Evolutionary conservation across 2,113 vertebrate species (phyloP).

Genomic region (Synchiropus splendidus): DNA sequence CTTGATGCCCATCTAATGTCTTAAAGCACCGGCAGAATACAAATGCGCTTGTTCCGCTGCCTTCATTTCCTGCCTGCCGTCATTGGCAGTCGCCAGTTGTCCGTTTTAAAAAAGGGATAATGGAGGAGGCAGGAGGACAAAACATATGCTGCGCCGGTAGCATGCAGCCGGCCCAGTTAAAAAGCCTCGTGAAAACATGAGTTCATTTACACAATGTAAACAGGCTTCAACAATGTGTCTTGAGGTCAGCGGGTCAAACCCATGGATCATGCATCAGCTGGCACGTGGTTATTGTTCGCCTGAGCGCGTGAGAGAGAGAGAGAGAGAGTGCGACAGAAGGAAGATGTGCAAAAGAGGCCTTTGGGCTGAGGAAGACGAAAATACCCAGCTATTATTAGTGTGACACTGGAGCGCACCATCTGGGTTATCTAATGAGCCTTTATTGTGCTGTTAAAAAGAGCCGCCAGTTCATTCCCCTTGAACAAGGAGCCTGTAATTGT

Average conservation of each 20-base stretch:
- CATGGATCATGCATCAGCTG: slow-evolving; percentile 63
- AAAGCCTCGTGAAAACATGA: slow-evolving; percentile 52
- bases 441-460: slow-evolving; percentile 40
- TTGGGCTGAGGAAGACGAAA: slow-evolving; percentile 50
- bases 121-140: slow-evolving; percentile 9
- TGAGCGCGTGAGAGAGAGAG: slow-evolving; percentile 36
- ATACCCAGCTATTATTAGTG: slow-evolving; percentile 56
- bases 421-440: slow-evolving; percentile 58
- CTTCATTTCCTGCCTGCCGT: slow-evolving; percentile 19
- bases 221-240: slow-evolving; percentile 55
- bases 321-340: slow-evolving; percentile 28
- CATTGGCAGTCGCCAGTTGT: slow-evolving; percentile 13
- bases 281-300: slow-evolving; percentile 56
- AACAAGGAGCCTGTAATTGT: slow-evolving; percentile 53
- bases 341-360: slow-evolving; percentile 43
- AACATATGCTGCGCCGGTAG: too few relatives aligned
- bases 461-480: slow-evolving; percentile 49
- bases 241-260: slow-evolving; percentile 60
- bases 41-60: slow-evolving; percentile 60
- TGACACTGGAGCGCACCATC: slow-evolving; percentile 60
- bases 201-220: slow-evolving; percentile 65
- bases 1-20: slow-evolving; percentile 90
- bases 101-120: slow-evolving; percentile 9
- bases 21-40: slow-evolving; percentile 75
- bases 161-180: slow-evolving; percentile 9